These are phyloP conservation scores for Epinephelus malabaricus DNA, from an alignment of 2,797 vertebrate genomes.

Conservation along the genomic window DNA sequence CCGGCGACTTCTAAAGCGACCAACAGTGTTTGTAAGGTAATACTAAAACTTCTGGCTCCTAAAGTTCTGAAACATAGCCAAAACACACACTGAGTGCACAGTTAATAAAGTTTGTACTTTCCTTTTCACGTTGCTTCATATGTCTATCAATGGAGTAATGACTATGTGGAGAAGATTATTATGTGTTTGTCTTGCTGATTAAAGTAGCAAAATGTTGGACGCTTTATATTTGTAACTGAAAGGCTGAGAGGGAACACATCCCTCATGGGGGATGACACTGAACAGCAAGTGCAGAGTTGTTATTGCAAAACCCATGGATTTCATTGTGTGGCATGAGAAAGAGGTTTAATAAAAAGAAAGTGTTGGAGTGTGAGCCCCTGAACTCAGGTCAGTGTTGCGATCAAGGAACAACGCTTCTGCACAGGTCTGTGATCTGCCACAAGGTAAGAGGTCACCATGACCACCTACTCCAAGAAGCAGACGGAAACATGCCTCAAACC, in stretches of 20 bases:
- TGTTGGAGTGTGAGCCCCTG: conserved; percentile 36
- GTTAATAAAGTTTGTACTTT: neutral
- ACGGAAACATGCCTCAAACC: conserved; percentile 10
- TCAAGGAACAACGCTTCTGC: conserved; percentile 8
- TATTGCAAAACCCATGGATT: conserved; percentile 9
- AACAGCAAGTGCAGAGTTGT: neutral
- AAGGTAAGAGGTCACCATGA: conserved; percentile 27
- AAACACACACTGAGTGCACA: conserved; percentile 2
- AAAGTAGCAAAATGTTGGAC: no score
- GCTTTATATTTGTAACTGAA: no score
- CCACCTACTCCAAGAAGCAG: conserved; percentile 14
- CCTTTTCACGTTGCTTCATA: neutral
- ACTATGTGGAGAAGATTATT: neutral
- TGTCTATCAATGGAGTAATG: neutral
- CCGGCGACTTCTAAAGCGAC: conserved; percentile 60
- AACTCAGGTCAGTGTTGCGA: conserved; percentile 38
- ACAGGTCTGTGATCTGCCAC: conserved; percentile 33
- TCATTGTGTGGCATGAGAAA: neutral
- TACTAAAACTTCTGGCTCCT: conserved; percentile 21
- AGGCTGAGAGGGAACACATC: neutral
- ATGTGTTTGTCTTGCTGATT: no score
- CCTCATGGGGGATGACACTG: conserved; percentile 4
- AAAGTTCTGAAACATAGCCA: neutral
- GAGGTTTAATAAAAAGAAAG: conserved; percentile 20
- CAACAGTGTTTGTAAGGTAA: conserved; percentile 33